Evolutionary conservation across 2,888 invertebrate species (phyloP), one percentile per base, ranked within the genome.

Genomic region (Drosophila neotestacea): DNA sequence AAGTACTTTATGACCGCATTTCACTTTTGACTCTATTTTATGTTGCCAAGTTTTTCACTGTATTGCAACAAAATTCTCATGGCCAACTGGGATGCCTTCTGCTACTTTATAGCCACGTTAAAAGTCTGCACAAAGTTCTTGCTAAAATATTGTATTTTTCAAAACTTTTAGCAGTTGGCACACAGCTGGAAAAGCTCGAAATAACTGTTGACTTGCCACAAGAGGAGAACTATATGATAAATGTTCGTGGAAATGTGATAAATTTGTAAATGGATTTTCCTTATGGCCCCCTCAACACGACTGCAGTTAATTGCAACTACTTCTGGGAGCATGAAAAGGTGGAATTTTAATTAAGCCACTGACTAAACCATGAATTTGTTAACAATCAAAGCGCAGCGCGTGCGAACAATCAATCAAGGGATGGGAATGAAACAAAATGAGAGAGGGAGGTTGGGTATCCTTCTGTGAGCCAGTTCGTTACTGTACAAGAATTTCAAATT

Each of bases 401-500:
- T 84, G 85, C 73, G 72, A 68, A 70, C 77, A 75, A 89, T 87
- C 89, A 87, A 89, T 76, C 78, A 72, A 22, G 64, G 30, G 36
- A 13, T 4, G 13, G 39, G 4, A 50, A n/a, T 13, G 41, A 34
- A 10, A 16, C 6, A 38, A 16, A 6, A 22, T 5, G 5, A 6
- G 13, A 28, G 60, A 32, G 7, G 32, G 6, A 32, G 32, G 10
- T 30, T 10, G 4, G 11, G 34, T 5, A 13, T 63, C 32, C 54
- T 48, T 30, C 44, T 13, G 39, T 34, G 36, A 44, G 59, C 34
- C 69, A 61, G 61, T 60, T 79, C 62, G 86, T 83, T 85, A 83
- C 80, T 68, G 81, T 69, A 73, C 70, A 85, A 89, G 89, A 85
- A 85, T 85, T 87, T 89, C 64, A 87, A 85, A 89, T 85, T 87